Base-by-base conservation (phyloP, 2,797 vertebrate genomes). In the Sebastes vulpes region DNA sequence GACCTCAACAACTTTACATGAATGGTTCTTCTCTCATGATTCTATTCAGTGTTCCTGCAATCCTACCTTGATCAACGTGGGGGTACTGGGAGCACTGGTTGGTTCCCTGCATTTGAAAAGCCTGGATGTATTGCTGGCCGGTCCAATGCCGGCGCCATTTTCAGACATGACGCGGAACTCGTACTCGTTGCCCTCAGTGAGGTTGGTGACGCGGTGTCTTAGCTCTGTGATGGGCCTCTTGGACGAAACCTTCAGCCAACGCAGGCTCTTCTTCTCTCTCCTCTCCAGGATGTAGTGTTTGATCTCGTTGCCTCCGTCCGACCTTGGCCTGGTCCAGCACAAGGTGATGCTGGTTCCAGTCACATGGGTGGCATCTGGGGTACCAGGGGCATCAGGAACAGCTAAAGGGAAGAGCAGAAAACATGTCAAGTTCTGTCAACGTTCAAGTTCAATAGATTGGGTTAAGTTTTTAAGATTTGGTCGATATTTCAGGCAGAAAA, bases 81-180 rank as follows among this genome's bases (percentile, higher is more conserved):
- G 99, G 58, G 98, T 95, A 54, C 98, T 96, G 59, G 99, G 98
- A 81, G 98, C 90, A 81, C 96, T 98, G 63, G 98, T 98, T 7
- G 98, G 98, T 63, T 99, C 98, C 95, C 96, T 98, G 84, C 98
- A 99, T 94, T 98, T 99, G 90, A 99, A 98, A 58, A 99, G 95
- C 88, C 96, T 98, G 65, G 98, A 99, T 77, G 97, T 97, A 0
- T 95, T 96, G 84, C 99, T 99, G 75, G 98, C 83, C 26, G 98
- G 97, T 86, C 99, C 98, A 2, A 98, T 73, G 16, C 99, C 99
- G 42, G 98, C 98, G 8, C 96, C 96, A 0, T 99, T 99, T 96
- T 99, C 98, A 88, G 99, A 98, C 97, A 98, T 97, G 81, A 99
- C 97, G 3, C 97, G 98, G 97, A 99, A 99, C 91, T 99, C 99